Evolutionary conservation across 2,113 vertebrate genomes (phyloP), one percentile per base, ranked within the genome.

Genomic region (Melanerpes formicivorus): DNA sequence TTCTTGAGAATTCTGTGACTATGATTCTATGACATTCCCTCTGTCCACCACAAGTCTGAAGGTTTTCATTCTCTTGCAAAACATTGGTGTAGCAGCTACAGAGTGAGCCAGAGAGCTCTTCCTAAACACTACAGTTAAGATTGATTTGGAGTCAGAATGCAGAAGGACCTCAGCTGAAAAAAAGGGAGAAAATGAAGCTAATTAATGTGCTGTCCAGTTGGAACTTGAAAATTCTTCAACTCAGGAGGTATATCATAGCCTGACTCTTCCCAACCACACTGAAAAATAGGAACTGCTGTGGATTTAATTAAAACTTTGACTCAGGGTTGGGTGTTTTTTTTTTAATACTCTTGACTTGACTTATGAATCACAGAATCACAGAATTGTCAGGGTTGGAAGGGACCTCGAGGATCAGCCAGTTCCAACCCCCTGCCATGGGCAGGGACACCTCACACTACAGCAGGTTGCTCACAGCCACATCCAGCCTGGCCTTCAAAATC

Each of bases 291-390:
- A 93, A 95, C 42, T 94, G 66, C 76, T 91, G 83, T 60, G 84
- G 59, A 90, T 91, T 96, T 97, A 96, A 97, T 92, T 92, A 94
- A 96, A 94, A 79, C 67, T 90, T 79, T 86, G 52, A 82, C 62
- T 81, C 93, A 90, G 76, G 71, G 91, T 95, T 96, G 19, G 48
- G 48, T 18, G 34, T 18, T 48, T 48, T 48, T 50, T 50, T 50
- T 19, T 93, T 93, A 95, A 88, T 69, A 79, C 19, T 89, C 80
- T 44, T 70, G 60, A 88, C 10, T 95, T 75, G 72, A 96, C 96
- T 94, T 85, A 37, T 37, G 37, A 8, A 37, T 37, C 37, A 37
- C 34, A 37, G 34, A 37, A 37, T 37, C 34, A 37, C 37, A 37
- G 37, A 37, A 37, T 37, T 37, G 37, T 37, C 37, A 37, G 37